Conservation (phyloP, 2,113 vertebrate genomes). For the Cromileptes altivelis region DNA sequence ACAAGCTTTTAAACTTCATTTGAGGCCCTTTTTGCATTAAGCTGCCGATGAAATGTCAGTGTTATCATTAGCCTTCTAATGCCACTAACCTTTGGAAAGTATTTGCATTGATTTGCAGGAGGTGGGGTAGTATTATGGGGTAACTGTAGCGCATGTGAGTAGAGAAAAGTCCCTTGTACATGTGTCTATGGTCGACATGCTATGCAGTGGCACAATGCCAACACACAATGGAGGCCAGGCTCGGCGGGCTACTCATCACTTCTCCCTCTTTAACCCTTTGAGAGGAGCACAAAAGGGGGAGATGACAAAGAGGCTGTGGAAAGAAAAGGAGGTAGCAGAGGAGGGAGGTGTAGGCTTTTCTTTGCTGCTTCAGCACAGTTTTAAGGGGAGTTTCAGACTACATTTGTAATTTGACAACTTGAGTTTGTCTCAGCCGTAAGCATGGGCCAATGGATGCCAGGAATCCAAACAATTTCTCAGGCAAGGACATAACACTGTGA, state of each 20-base stretch:
- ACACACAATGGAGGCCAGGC: constrained; percentile 74
- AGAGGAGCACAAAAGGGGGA: constrained; percentile 70
- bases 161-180: constrained; percentile 66
- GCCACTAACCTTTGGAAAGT: constrained; percentile 13
- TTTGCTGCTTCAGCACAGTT: constrained; percentile 21
- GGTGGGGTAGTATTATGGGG: constrained; percentile 32
- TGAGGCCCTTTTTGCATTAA: neutral
- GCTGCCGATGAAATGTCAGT: constrained; percentile 1
- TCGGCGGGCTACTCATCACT: constrained; percentile 71
- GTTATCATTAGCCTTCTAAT: constrained; percentile 14
- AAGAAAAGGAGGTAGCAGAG: constrained; percentile 39
- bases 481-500: constrained; percentile 18
- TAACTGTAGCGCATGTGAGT: constrained; percentile 48
- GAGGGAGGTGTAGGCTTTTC: constrained; percentile 48
- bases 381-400: constrained; percentile 22
- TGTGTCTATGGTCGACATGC: constrained; percentile 66
- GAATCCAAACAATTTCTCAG: constrained; percentile 42
- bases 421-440: constrained; percentile 12
- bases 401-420: constrained; percentile 50
- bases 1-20: constrained; percentile 1
- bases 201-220: constrained; percentile 71
- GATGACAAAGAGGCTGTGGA: constrained; percentile 67
- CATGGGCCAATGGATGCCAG: neutral
- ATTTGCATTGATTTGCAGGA: constrained; percentile 58
- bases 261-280: constrained; percentile 80